phyloP scores from a whole-genome alignment of 2,797 vertebrate genomes.

The Dromococcyx pavoninus region DNA sequence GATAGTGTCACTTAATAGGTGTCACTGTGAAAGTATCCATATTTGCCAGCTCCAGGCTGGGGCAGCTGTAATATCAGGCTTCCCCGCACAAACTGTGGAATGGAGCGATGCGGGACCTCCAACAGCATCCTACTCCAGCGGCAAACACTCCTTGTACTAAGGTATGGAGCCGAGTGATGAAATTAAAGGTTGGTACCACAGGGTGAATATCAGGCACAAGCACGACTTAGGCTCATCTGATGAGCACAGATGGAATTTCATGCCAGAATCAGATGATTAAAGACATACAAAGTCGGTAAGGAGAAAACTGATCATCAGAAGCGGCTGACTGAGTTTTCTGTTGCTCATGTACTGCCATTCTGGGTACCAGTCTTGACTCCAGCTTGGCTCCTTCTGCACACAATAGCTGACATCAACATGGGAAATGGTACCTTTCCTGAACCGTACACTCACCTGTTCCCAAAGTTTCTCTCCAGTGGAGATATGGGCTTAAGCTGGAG shows the following conservation, averaged over 20 bases:
- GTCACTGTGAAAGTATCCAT: not conserved
- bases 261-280: not conserved
- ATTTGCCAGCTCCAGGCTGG: not conserved
- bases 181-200: not conserved
- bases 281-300: not conserved
- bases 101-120: not conserved
- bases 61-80: not conserved
- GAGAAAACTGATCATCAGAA: not conserved
- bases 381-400: not conserved
- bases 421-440: not conserved
- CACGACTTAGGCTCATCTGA: not conserved
- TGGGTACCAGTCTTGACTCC: not conserved
- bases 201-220: not conserved
- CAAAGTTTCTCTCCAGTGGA: not conserved
- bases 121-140: not conserved
- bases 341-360: not conserved
- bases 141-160: not conserved
- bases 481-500: not conserved
- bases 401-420: not conserved
- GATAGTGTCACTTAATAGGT: not conserved
- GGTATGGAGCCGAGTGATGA: rapidly evolving
- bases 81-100: not conserved
- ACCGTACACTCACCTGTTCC: not conserved
- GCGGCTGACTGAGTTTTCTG: not conserved
- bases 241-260: not conserved